A percentile compares a stretch with the other conserved stretches of the same genome.
Conservation (phyloP, 2,888 invertebrate genomes). For the Zygogramma bicolorata region DNA sequence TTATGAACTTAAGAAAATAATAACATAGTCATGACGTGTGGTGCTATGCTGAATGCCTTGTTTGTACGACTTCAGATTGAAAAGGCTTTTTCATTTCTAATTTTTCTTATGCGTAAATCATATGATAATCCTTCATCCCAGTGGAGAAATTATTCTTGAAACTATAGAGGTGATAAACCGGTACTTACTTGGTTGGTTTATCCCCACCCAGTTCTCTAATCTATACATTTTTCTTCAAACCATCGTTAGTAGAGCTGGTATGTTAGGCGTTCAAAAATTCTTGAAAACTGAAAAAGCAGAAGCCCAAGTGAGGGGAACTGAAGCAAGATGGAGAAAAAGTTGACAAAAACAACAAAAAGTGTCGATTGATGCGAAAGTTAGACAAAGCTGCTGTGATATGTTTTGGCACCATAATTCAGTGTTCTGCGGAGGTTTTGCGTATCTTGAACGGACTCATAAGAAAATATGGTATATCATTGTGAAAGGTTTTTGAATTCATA, state of each 20-base stretch:
- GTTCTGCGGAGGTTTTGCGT: not conserved
- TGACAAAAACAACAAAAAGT: constrained; percentile 37
- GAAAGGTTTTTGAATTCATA: no score
- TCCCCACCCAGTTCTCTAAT: not conserved
- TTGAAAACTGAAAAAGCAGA: constrained; percentile 45
- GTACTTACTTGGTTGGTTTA: not conserved
- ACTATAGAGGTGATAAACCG: no score
- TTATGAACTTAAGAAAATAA: no score
- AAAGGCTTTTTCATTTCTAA: no score
- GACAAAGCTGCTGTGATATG: constrained; percentile 37
- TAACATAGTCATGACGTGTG: no score
- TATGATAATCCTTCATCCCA: no score
- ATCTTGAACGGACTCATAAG: not conserved
- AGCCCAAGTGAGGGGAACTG: constrained; percentile 48
- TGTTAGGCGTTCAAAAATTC: constrained; percentile 44
- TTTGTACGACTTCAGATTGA: no score
- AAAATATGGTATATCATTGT: no score
- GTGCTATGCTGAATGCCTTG: no score
- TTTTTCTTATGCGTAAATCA: no score
- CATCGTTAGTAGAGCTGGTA: constrained; percentile 19
- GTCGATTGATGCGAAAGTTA: constrained; percentile 28
- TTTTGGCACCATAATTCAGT: not conserved
- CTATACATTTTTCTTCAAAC: constrained; percentile 29
- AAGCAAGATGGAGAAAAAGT: constrained; percentile 45
- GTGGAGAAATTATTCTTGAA: no score